Conservation (phyloP, 2,797 vertebrate species). For the Anomalospiza imberbis region DNA sequence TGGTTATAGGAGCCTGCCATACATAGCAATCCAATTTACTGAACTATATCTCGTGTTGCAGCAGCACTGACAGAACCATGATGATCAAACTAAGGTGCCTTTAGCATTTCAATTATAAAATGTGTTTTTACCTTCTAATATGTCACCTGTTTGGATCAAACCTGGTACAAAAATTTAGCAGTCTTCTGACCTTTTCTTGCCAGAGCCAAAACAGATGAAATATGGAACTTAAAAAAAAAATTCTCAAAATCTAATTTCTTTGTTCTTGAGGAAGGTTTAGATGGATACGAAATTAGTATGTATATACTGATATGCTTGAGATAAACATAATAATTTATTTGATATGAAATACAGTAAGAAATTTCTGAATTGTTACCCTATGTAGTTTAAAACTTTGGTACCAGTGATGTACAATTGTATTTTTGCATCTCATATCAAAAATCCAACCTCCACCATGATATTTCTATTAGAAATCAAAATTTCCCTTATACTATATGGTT, state of each 20-base stretch:
- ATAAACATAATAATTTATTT: neutral
- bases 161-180: neutral
- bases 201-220: neutral
- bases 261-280: neutral
- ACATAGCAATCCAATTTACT: neutral
- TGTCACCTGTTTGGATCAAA: neutral
- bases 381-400: neutral
- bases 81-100: neutral
- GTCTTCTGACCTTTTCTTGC: neutral
- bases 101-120: neutral
- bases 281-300: neutral
- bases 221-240: fast-evolving
- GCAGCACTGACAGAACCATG: neutral
- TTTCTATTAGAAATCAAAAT: neutral
- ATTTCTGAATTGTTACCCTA: neutral
- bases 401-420: neutral
- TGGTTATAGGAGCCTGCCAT: neutral
- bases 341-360: neutral
- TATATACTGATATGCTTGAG: neutral
- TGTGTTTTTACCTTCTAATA: neutral
- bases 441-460: neutral
- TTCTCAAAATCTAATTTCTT: neutral
- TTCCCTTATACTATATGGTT: neutral
- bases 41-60: neutral
- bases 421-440: neutral